These are phyloP conservation scores for Athrips mouffetella DNA, from an alignment of 2,888 invertebrate species.

Conservation along the genomic window DNA sequence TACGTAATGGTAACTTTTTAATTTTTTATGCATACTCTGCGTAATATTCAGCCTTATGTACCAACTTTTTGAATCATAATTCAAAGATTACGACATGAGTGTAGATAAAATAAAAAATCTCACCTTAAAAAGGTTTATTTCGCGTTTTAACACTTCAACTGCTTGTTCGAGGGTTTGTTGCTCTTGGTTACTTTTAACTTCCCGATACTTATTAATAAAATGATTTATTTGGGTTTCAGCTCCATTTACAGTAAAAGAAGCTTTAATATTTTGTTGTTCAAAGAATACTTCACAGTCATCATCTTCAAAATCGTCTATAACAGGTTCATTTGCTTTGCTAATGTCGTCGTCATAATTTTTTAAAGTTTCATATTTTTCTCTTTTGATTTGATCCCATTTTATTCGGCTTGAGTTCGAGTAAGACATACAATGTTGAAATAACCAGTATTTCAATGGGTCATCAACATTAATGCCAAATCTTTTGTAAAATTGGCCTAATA, in stretches of 20 bases:
- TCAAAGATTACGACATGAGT: too few relatives aligned
- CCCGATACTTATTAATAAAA: background rate
- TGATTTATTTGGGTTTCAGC: background rate
- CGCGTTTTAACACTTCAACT: background rate
- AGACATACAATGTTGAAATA: slow-evolving; percentile 42
- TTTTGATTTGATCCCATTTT: slow-evolving; percentile 22
- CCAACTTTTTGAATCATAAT: too few relatives aligned
- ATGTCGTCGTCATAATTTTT: too few relatives aligned
- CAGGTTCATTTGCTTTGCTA: slow-evolving; percentile 31
- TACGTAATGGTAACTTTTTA: too few relatives aligned
- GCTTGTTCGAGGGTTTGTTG: background rate
- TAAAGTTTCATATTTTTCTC: slow-evolving; percentile 21
- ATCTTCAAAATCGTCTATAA: slow-evolving; percentile 40
- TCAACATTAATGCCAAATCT: slow-evolving; percentile 15
- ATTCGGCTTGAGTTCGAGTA: too few relatives aligned
- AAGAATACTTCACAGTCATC: slow-evolving; percentile 22
- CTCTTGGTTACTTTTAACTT: background rate
- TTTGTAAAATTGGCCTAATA: slow-evolving; percentile 32
- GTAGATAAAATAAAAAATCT: too few relatives aligned
- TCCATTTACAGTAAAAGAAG: slow-evolving; percentile 32
- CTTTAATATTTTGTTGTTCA: slow-evolving; percentile 14
- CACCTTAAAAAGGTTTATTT: too few relatives aligned
- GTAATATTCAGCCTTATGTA: too few relatives aligned
- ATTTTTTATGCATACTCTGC: too few relatives aligned
- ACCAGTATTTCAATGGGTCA: slow-evolving; percentile 46